phyloP scores from a whole-genome alignment of 2,797 vertebrate genomes.

The Eleutherodactylus coqui region DNA sequence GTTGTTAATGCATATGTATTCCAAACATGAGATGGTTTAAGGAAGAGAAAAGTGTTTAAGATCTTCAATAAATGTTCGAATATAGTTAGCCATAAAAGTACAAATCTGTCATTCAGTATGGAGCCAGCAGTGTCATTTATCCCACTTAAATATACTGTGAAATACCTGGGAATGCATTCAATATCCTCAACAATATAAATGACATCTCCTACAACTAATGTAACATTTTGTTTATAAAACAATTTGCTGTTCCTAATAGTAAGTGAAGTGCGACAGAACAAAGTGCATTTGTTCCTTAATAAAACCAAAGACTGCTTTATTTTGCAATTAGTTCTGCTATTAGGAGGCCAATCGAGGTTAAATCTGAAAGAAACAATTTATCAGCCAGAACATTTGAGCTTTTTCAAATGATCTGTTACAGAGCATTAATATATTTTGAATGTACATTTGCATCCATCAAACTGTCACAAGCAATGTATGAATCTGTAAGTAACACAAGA shows the following conservation, averaged over 20 bases:
- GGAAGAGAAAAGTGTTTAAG: neutral
- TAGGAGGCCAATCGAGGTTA: constrained; percentile 33
- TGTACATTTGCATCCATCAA: constrained; percentile 46
- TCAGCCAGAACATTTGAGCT: constrained; percentile 43
- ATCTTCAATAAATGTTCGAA: neutral
- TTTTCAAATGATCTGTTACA: constrained; percentile 35
- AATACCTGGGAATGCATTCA: constrained; percentile 20
- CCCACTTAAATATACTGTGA: neutral
- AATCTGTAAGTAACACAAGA: constrained; percentile 24
- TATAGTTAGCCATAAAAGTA: neutral
- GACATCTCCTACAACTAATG: neutral
- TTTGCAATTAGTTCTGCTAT: constrained; percentile 49
- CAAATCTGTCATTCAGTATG: neutral
- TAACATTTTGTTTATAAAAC: constrained; percentile 24
- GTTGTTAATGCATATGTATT: neutral
- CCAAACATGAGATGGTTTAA: neutral
- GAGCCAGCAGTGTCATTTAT: neutral
- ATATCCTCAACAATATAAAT: constrained; percentile 27
- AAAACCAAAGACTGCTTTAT: constrained; percentile 41
- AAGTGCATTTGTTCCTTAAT: constrained; percentile 40
- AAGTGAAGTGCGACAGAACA: constrained; percentile 33
- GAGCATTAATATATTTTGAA: constrained; percentile 44
- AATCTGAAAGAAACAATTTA: constrained; percentile 35
- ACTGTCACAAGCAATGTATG: constrained; percentile 2
- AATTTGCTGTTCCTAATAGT: constrained; percentile 15